phyloP scores from a whole-genome alignment of 2,888 invertebrate species.

The Hermaeophaga mercurialis region DNA sequence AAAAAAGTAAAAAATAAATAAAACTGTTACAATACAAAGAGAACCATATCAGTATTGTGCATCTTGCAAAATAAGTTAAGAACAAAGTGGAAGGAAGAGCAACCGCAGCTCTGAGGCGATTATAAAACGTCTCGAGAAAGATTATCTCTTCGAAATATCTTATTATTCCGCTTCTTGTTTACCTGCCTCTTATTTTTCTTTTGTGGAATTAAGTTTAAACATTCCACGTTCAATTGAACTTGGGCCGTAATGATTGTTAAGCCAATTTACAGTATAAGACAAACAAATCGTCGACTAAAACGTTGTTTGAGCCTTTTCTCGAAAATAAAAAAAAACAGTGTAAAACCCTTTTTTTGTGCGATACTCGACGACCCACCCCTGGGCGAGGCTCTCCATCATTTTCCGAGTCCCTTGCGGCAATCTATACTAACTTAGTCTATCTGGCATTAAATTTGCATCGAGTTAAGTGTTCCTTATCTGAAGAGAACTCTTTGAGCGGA shows the following conservation, averaged over 20 bases:
- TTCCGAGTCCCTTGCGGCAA: constrained; percentile 44
- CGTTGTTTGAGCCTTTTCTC: background rate
- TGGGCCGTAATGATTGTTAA: constrained; percentile 1
- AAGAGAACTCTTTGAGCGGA: constrained; percentile 47
- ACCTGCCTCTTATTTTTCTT: constrained; percentile 23
- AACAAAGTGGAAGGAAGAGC: background rate
- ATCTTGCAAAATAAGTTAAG: too few relatives aligned
- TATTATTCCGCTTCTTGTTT: constrained; percentile 38
- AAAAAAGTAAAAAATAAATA: too few relatives aligned
- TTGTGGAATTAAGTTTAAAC: constrained; percentile 12
- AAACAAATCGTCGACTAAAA: background rate
- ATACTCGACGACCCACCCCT: background rate
- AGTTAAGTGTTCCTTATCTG: constrained; percentile 57
- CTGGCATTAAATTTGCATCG: constrained; percentile 60
- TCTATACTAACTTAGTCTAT: constrained; percentile 48
- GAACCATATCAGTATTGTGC: too few relatives aligned
- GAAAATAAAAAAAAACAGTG: too few relatives aligned
- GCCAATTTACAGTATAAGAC: background rate
- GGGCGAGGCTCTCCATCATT: constrained; percentile 28
- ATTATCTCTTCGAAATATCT: constrained; percentile 46
- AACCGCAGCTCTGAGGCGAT: constrained; percentile 25
- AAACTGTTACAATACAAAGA: too few relatives aligned
- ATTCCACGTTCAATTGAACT: constrained; percentile 4
- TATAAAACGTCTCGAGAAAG: constrained; percentile 28
- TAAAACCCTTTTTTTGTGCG: background rate